These are phyloP conservation scores for Stegostoma tigrinum DNA, from an alignment of 2,113 vertebrate species.

Conservation along the genomic window DNA sequence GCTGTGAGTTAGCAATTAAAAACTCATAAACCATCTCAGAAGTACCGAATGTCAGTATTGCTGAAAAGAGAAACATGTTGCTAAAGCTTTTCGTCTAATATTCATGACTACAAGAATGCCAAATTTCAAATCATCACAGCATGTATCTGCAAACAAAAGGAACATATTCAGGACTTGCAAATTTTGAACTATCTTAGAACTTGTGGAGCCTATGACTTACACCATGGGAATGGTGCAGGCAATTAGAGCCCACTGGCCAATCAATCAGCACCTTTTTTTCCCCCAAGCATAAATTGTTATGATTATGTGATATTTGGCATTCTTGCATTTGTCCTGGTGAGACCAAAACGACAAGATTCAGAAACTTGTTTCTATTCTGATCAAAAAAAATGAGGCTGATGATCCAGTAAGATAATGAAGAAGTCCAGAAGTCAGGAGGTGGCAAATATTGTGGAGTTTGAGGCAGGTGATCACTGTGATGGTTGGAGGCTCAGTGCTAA, in stretches of 20 bases:
- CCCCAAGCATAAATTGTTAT: neutral
- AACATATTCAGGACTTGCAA: neutral
- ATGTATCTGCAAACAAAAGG: neutral
- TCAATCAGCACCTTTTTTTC: neutral
- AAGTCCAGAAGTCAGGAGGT: neutral
- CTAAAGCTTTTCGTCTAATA: neutral
- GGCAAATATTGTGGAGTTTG: neutral
- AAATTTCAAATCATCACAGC: neutral
- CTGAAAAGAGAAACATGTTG: neutral
- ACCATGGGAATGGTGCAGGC: too few species aligned
- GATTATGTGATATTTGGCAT: neutral
- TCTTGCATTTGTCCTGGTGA: neutral
- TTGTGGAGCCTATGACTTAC: neutral
- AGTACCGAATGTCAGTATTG: neutral
- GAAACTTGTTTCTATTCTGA: neutral
- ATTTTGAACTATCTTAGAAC: neutral
- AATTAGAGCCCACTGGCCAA: neutral
- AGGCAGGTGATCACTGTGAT: neutral
- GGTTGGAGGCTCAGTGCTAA: neutral
- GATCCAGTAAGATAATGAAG: neutral
- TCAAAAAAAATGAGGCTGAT: neutral
- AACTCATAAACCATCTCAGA: neutral
- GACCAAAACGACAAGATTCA: neutral
- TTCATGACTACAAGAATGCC: neutral
- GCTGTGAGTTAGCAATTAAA: neutral